Base-by-base conservation (phyloP, 2,888 invertebrate species). In the Gibbula magus region DNA sequence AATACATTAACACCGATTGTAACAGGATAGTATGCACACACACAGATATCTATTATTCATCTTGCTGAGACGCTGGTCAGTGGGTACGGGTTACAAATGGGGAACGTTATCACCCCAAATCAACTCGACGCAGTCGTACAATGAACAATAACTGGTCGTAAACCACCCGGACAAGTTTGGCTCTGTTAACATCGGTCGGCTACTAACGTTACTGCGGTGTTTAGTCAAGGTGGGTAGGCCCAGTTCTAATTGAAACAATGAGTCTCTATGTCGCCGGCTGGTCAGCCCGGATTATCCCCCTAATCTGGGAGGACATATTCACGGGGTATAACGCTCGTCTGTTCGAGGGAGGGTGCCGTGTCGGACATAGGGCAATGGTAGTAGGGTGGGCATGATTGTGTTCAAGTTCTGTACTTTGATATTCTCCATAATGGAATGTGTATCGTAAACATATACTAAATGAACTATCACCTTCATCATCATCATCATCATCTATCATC, bases 211-310 rank as follows among this genome's bases (percentile, higher is more conserved):
- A 29, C 22, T 18, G 4, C 61, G 13, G 61, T 61, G 61, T 61
- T 22, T 29, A 61, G 29, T 29, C 61, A 16, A 29, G 61, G 61
- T 25, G 61, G 25, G 25, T 22, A 61, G 61, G 16, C 29, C 16
- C 61, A 22, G 13, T 61, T 61, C 16, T 61, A 61, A 61, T 61
- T 61, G 61, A 61, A 61, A 61, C 61, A 61, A 61, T 29, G 61
- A 61, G 61, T 18, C 61, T 5, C 29, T 61, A 25, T 29, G 61
- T 25, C 61, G 25, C 45, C 16, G 29, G 22, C 18, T 61, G 61
- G 61, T 61, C 61, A 61, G n/a, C 61, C 29, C 7, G 25, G 61
- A 61, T 61, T 61, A 61, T 29, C 61, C 13, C 54, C 3, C 0
- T 61, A 61, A 61, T 29, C 61, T 22, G 61, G 54, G 61, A 25